Evolutionary conservation across 2,888 invertebrate genomes (phyloP), one percentile per base, ranked within the genome.

Genomic region (Molorchus minor): DNA sequence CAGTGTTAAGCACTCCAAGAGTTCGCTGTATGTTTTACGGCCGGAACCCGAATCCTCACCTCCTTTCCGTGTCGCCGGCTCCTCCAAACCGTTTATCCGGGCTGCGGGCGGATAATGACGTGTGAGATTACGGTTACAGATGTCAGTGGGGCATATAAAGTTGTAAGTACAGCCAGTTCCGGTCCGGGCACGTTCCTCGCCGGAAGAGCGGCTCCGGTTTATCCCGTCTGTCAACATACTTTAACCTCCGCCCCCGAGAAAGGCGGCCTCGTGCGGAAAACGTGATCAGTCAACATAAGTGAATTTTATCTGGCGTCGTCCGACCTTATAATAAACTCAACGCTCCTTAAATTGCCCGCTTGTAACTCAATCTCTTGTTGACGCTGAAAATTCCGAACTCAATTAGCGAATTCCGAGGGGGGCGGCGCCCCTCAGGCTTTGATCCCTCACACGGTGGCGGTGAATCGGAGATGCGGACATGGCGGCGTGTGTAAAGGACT

Each of bases 281-380:
- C 75, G 73, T 75, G 75, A 75, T 75, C 74, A 74, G 74, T 75
- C 75, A 74, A 71, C 73, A 71, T 72, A 74, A 75, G 72, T 73
- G 75, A 72, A 71, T 73, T 75, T 72, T 71, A 73, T 71, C 70
- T 69, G 62, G 68, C 67, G 71, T 71, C 69, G 64, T 67, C 68
- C 69, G 65, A 68, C 67, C 69, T 70, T 71, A 69, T 68, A 69
- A 70, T 68, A 68, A 68, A 68, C 69, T 66, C 59, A 60, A 67
- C 68, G 69, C 68, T 67, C 62, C 67, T 58, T 57, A 69, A 69
- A 71, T 69, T 69, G 67, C 63, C 65, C 63, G 60, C 68, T 64
- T 67, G 71, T 68, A 67, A 70, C 67, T 62, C 65, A 67, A 71
- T 67, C 69, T 65, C 61, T 66, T 68, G 69, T 70, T 67, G 67